Base-by-base conservation (phyloP, 1,140 invertebrate genomes). In the Sminthurides bifidus region DNA sequence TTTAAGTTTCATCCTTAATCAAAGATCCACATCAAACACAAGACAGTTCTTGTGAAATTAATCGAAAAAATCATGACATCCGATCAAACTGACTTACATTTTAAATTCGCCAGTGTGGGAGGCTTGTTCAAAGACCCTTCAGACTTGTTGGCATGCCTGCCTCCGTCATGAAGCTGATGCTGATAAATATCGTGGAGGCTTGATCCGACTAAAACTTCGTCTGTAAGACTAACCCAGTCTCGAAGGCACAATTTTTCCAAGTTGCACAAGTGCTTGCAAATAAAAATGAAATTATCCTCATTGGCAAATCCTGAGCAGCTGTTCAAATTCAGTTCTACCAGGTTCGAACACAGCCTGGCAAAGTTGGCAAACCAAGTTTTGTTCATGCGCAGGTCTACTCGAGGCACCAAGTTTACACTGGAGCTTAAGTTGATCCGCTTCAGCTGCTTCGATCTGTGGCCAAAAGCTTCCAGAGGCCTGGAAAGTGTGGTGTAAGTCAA, bases 241-340 rank as follows among this genome's bases (percentile, higher is more conserved):
- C 46, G 17, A 1, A 61, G 30, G 8, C 15, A 29, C 0, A 61
- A 27, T 35, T 54, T 44, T 23, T 54, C 45, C 30, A 61, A 19
- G 10, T 31, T 26, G 12, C 19, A 10, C 2, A 61, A 14, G n/a
- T 41, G 17, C 15, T 33, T 37, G 26, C 59, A 61, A 52, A 61
- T 54, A 1, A 37, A n/a, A 29, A 33, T 29, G 21, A 61, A 61
- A 35, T 61, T 61, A 2, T 54, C 44, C 35, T 61, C 45, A n/a
- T 41, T 54, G 0, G 51, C 56, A 35, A 61, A 61, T 38, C 12
- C 24, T 24, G 43, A 29, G 46, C 59, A 61, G n/a, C 44, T 45
- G 19, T 41, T 51, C 14, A 54, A 24, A 51, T 61, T 54, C 19
- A 61, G 27, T 15, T 55, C 26, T 17, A 27, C 44, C 0, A 60